Percentiles rank a stretch among this genome's conserved stretches.
Conservation (phyloP, 2,797 vertebrate species). For the Decapterus maruadsi region DNA sequence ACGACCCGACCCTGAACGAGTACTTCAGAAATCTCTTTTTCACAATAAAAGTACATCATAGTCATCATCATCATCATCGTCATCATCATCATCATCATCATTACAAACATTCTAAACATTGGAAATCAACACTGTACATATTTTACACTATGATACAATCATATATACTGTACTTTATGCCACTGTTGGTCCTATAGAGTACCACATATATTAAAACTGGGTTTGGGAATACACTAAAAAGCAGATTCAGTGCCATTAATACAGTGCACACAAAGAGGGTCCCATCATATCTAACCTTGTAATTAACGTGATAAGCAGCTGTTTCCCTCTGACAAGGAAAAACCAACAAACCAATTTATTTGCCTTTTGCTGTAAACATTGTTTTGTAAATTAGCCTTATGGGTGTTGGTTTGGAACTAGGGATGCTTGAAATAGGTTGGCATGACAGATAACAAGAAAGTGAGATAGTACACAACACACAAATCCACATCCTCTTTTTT, state of each 20-base stretch:
- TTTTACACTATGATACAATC: conserved; percentile 90
- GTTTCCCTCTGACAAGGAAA: conserved; percentile 35
- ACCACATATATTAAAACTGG: conserved; percentile 72
- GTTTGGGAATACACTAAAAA: conserved; percentile 63
- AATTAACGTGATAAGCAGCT: conserved; percentile 48
- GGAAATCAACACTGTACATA: conserved; percentile 88
- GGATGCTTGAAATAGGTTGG: conserved; percentile 38
- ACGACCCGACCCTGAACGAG: conserved; percentile 70
- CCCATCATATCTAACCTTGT: conserved; percentile 53
- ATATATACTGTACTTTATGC: conserved; percentile 79
- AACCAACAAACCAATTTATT: conserved; percentile 35
- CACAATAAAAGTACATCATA: conserved; percentile 85
- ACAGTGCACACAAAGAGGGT: conserved; percentile 65
- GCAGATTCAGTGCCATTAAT: conserved; percentile 70
- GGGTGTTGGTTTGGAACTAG: conserved; percentile 31
- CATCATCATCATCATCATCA: conserved; percentile 59
- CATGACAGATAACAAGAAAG: conserved; percentile 45
- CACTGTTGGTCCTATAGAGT: conserved; percentile 78
- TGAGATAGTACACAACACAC: conserved; percentile 46
- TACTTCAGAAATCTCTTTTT: conserved; percentile 80
- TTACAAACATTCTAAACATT: conserved; percentile 89
- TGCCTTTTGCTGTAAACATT: conserved; percentile 63
- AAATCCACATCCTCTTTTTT: conserved; percentile 31
- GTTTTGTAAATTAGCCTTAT: conserved; percentile 37
- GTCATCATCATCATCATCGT: conserved; percentile 57